Evolutionary conservation across 1,140 invertebrate genomes (phyloP).

Genomic region (Eriocheir sinensis): DNA sequence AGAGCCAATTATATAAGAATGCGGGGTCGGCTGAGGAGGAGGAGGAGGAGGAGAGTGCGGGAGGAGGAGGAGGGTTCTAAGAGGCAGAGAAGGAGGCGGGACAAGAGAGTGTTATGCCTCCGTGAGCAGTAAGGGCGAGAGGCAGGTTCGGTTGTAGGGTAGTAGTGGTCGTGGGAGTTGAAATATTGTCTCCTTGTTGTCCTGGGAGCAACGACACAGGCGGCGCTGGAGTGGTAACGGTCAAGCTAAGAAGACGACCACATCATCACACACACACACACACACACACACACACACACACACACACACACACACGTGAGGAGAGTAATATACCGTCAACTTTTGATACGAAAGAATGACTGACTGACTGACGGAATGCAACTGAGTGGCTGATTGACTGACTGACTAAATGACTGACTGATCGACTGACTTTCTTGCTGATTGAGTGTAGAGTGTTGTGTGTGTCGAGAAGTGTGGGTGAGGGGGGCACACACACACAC

Average conservation of each 20-base stretch:
- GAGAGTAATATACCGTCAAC: not conserved
- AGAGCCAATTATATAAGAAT: constrained; percentile 69
- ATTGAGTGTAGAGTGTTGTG: too few species aligned
- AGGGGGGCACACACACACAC: too few species aligned
- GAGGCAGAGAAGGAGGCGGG: not conserved
- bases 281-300: constrained; percentile 50
- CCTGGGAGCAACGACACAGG: not conserved
- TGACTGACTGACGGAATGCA: not conserved
- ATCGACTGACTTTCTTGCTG: too few species aligned
- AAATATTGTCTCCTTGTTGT: not conserved
- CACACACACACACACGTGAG: constrained; percentile 36
- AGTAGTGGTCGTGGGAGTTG: not conserved
- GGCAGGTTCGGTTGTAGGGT: not conserved
- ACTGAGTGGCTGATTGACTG: not conserved
- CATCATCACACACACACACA: not conserved
- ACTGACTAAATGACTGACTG: not conserved
- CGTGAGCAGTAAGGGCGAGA: not conserved
- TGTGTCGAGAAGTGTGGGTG: not conserved
- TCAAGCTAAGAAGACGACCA: not conserved
- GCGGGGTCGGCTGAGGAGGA: not conserved
- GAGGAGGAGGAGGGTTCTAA: constrained; percentile 15
- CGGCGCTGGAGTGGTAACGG: constrained; percentile 48
- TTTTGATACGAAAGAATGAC: not conserved
- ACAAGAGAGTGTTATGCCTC: not conserved
- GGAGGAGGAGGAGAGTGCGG: not conserved